These are phyloP conservation scores for Budorcas taxicolor DNA, from an alignment of 2,113 vertebrate species.

Conservation along the genomic window DNA sequence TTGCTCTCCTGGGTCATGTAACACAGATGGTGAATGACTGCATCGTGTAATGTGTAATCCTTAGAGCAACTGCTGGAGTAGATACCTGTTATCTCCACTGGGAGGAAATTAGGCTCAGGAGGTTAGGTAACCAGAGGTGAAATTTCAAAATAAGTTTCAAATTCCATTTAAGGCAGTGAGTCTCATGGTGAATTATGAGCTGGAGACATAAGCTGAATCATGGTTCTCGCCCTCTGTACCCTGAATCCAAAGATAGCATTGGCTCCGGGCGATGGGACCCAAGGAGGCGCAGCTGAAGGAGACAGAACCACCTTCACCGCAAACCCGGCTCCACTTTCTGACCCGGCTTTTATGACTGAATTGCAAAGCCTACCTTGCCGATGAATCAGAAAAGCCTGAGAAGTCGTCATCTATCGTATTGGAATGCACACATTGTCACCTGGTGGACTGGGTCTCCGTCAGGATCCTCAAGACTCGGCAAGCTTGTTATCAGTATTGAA, in stretches of 20 bases:
- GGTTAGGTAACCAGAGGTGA: neutral
- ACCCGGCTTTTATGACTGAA: neutral
- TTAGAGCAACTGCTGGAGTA: neutral
- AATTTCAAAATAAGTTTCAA: neutral
- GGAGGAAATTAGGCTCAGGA: neutral
- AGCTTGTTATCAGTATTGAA: neutral
- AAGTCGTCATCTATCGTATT: fast-evolving
- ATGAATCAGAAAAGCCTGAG: neutral
- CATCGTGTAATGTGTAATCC: fast-evolving
- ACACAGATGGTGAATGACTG: neutral
- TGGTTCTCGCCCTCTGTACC: neutral
- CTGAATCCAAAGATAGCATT: neutral
- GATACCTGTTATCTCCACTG: too few relatives aligned
- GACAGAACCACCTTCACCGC: fast-evolving
- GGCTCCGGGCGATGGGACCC: fast-evolving
- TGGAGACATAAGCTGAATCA: neutral
- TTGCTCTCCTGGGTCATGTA: neutral
- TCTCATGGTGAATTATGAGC: neutral
- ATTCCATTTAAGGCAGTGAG: neutral
- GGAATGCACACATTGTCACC: neutral
- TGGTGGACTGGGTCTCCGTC: neutral
- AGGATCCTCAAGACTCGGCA: neutral
- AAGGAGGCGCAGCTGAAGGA: fast-evolving
- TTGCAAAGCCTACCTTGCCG: neutral
- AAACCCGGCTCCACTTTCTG: neutral